Conservation (phyloP, 2,888 invertebrate species). For the Candidula unifasciata region DNA sequence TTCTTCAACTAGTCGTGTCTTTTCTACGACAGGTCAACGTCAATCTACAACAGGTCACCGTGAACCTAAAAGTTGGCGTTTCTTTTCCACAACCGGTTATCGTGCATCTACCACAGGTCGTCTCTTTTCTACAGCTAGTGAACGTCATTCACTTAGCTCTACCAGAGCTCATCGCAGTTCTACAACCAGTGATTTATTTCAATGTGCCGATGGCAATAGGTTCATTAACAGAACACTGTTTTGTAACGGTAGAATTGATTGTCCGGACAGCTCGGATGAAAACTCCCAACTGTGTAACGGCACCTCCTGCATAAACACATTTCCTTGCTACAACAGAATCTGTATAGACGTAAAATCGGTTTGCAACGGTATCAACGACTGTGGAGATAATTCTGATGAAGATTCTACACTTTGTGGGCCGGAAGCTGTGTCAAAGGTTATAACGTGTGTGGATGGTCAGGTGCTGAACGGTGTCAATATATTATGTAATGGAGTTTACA, state of each 20-base stretch:
- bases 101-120: not conserved
- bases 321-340: not conserved
- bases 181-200: too few species aligned
- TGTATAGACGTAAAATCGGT: not conserved
- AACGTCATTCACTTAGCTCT: too few species aligned
- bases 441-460: too few species aligned
- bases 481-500: constrained; percentile 9
- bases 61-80: not conserved
- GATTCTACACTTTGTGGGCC: too few species aligned
- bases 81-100: not conserved
- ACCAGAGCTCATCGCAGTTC: too few species aligned
- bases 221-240: too few species aligned
- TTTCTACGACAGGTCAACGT: not conserved
- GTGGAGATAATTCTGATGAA: constrained; percentile 27
- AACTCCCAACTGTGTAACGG: too few species aligned
- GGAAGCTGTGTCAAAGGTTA: too few species aligned
- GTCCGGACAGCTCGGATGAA: constrained; percentile 12
- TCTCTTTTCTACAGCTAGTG: not conserved
- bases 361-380: constrained; percentile 18
- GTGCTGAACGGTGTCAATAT: not conserved
- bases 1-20: not conserved
- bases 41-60: not conserved
- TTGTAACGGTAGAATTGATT: constrained; percentile 6
- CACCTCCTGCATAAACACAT: too few species aligned
- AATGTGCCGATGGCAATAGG: too few species aligned